These are phyloP conservation scores for Volucella inanis DNA, from an alignment of 2,888 invertebrate species.

Conservation along the genomic window DNA sequence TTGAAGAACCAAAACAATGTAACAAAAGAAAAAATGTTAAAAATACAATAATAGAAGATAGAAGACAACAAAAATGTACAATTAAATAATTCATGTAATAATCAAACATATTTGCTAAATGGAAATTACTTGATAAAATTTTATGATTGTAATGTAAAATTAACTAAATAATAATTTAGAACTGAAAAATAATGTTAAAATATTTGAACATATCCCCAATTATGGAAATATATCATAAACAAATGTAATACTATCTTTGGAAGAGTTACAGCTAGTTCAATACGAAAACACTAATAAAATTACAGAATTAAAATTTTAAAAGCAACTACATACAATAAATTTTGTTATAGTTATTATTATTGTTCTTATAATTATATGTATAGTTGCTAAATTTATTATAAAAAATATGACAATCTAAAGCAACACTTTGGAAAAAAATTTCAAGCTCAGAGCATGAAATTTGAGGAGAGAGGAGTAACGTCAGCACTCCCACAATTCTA, in stretches of 20 bases:
- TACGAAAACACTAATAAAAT: not conserved
- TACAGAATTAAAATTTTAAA: conserved; percentile 4
- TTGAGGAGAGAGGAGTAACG: too few species aligned
- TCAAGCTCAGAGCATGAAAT: too few species aligned
- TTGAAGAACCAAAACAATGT: conserved; percentile 4
- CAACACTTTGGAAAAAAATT: not conserved
- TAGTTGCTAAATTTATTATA: not conserved
- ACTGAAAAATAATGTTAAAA: not conserved
- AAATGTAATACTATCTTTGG: not conserved
- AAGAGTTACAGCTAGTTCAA: not conserved
- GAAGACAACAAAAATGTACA: not conserved
- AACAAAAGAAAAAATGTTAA: conserved; percentile 8
- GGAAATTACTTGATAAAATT: conserved; percentile 2
- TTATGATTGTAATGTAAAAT: not conserved
- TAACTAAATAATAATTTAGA: conserved; percentile 1
- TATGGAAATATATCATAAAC: not conserved
- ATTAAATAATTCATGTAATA: conserved; percentile 4
- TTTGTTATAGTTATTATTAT: not conserved
- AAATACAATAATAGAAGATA: not conserved
- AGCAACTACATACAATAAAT: not conserved
- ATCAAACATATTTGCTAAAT: not conserved
- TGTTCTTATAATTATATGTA: not conserved
- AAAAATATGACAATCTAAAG: too few species aligned
- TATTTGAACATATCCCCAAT: conserved; percentile 1
- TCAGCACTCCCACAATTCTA: too few species aligned